These are phyloP conservation scores for Melanotaenia parkinsoni DNA, from an alignment of 2,797 vertebrate species.

Conservation along the genomic window DNA sequence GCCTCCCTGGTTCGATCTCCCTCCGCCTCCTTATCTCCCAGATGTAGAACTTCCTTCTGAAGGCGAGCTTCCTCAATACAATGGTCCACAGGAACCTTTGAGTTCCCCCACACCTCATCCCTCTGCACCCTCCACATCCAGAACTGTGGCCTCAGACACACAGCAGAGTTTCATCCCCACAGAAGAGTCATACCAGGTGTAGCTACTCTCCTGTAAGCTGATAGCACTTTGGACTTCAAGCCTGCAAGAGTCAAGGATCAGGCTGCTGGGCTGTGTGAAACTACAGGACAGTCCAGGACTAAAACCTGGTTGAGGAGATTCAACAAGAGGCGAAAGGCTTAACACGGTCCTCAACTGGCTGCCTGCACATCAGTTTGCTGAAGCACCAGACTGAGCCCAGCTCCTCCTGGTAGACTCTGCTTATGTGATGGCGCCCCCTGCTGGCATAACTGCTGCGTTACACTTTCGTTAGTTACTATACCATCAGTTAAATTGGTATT, in stretches of 20 bases:
- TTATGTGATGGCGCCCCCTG: slow-evolving; percentile 64
- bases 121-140: slow-evolving; percentile 48
- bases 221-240: slow-evolving; percentile 25
- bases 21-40: slow-evolving; percentile 92
- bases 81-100: slow-evolving; percentile 62
- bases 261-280: slow-evolving; percentile 34
- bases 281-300: slow-evolving; percentile 29
- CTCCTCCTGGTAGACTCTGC: slow-evolving; percentile 11
- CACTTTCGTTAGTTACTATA: slow-evolving; percentile 1
- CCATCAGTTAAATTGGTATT: neutral
- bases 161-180: slow-evolving; percentile 36
- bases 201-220: slow-evolving; percentile 36
- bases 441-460: slow-evolving; percentile 51
- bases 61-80: slow-evolving; percentile 90
- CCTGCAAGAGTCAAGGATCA: slow-evolving; percentile 36
- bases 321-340: slow-evolving; percentile 37
- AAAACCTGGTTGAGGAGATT: slow-evolving; percentile 34
- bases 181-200: slow-evolving; percentile 70
- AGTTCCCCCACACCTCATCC: slow-evolving; percentile 9
- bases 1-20: slow-evolving; percentile 96
- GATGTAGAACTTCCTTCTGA: slow-evolving; percentile 83
- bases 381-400: slow-evolving; percentile 36
- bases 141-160: slow-evolving; percentile 53
- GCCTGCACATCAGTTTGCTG: slow-evolving; percentile 7
- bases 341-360: slow-evolving; percentile 14